Percentiles rank a stretch among this genome's conserved stretches.
Conservation (phyloP, 1,140 invertebrate genomes). For the Oncopodura yosiiana region DNA sequence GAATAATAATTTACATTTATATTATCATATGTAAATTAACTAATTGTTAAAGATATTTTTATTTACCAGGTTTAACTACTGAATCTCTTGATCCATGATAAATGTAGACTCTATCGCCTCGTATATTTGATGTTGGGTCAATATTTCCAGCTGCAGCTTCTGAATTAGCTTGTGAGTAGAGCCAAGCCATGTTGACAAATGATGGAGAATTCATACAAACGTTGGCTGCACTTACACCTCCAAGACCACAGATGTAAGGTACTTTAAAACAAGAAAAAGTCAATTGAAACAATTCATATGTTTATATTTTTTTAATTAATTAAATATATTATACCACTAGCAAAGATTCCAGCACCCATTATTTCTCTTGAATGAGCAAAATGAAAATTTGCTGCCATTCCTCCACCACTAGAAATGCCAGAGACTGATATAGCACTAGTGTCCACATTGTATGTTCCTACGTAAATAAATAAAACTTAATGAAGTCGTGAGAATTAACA, state of each 20-base stretch:
- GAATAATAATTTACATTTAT: slow-evolving; percentile 2
- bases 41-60: not conserved
- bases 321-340: no score
- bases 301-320: no score
- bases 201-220: slow-evolving; percentile 39
- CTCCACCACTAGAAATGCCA: slow-evolving; percentile 41
- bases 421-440: slow-evolving; percentile 38
- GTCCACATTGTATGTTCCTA: slow-evolving; percentile 37
- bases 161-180: slow-evolving; percentile 32
- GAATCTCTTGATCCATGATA: slow-evolving; percentile 39
- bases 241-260: slow-evolving; percentile 36
- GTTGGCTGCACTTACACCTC: slow-evolving; percentile 29
- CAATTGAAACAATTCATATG: no score
- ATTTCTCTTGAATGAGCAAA: slow-evolving; percentile 39
- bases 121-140: slow-evolving; percentile 38
- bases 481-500: no score
- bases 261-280: slow-evolving; percentile 7
- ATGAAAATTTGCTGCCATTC: slow-evolving; percentile 41
- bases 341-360: slow-evolving; percentile 40
- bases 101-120: slow-evolving; percentile 39
- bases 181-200: slow-evolving; percentile 32
- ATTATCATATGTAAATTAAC: not conserved
- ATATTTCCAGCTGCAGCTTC: slow-evolving; percentile 36
- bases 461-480: no score
- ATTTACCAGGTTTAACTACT: slow-evolving; percentile 39